Base-by-base conservation (phyloP, 2,888 invertebrate species). In the Notodonta dromedarius region DNA sequence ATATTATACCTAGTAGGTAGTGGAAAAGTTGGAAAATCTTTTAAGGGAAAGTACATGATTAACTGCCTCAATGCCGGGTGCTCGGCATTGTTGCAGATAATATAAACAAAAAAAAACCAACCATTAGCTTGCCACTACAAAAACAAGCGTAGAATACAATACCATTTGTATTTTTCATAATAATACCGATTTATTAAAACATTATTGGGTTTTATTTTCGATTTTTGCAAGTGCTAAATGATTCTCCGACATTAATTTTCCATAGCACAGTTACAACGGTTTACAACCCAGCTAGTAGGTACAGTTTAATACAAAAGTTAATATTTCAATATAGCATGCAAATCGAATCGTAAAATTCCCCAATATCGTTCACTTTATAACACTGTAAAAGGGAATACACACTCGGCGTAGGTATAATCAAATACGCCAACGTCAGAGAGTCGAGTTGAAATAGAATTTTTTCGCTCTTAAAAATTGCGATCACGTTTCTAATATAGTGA, bases 401-500 rank as follows among this genome's bases (percentile, higher is more conserved):
- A 88, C 85, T 86, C 82, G 77, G 76, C 72, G 86, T 85, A 24
- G 24, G 24, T 24, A 84, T 86, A 91, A 93, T 92, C 92, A 93
- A 93, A 91, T 91, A 89, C 82, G 82, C 82, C 80, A 84, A 85
- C 88, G 86, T 88, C 89, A 88, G 88, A 81, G 74, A 79, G 77
- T 83, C 70, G 80, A 86, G 84, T 86, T 83, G 84, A 90, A 91
- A 94, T 91, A 86, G 91, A 90, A 89, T 93, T 93, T 93, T 92
- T 93, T 91, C 86, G 85, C 89, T 86, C 90, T 93, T 93, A 92
- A 94, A 93, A 94, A 94, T 94, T 88, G 92, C 94, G 91, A 89
- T 88, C 94, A 94, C 94, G 94, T 94, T 88, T 94, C 94, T 94
- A 94, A 94, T 94, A 94, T 93, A 94, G 94, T 94, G 94, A 94